Evolutionary conservation across 2,888 invertebrate species (phyloP).

Genomic region (Melieria picta): DNA sequence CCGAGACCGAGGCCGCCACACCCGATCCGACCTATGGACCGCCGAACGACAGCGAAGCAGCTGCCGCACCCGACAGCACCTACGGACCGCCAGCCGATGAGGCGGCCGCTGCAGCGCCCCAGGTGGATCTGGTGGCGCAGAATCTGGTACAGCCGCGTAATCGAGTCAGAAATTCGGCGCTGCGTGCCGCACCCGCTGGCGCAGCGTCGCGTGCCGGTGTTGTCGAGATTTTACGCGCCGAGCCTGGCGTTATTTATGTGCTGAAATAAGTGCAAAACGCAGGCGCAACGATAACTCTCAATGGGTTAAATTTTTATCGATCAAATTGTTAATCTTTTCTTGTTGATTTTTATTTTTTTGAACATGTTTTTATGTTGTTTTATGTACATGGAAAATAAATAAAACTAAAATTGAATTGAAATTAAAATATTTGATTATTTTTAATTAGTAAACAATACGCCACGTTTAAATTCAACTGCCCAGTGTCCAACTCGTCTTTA

Average conservation of each 20-base stretch:
- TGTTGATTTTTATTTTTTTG: not conserved
- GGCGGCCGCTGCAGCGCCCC: conserved; percentile 35
- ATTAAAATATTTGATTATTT: too few relatives aligned
- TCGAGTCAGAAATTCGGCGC: conserved; percentile 40
- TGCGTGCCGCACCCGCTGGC: conserved; percentile 41
- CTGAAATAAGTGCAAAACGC: conserved; percentile 41
- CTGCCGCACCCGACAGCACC: conserved; percentile 37
- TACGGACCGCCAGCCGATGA: conserved; percentile 46
- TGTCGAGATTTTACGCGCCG: conserved; percentile 51
- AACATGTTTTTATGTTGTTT: not conserved
- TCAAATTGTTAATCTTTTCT: not conserved
- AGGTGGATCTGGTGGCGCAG: conserved; percentile 44
- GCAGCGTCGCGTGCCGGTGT: conserved; percentile 26
- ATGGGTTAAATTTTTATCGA: too few relatives aligned
- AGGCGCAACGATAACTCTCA: too few relatives aligned
- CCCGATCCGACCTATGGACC: conserved; percentile 54
- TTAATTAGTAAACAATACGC: too few relatives aligned
- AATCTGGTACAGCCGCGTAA: conserved; percentile 50
- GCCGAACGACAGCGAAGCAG: conserved; percentile 48
- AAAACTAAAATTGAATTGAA: too few relatives aligned
- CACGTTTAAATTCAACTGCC: too few relatives aligned
- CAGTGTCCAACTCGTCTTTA: too few relatives aligned
- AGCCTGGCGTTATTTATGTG: conserved; percentile 54
- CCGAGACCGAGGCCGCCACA: conserved; percentile 51
- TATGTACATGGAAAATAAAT: not conserved